Conservation (phyloP, 2,888 invertebrate genomes). For the Himalopsyche japonica region DNA sequence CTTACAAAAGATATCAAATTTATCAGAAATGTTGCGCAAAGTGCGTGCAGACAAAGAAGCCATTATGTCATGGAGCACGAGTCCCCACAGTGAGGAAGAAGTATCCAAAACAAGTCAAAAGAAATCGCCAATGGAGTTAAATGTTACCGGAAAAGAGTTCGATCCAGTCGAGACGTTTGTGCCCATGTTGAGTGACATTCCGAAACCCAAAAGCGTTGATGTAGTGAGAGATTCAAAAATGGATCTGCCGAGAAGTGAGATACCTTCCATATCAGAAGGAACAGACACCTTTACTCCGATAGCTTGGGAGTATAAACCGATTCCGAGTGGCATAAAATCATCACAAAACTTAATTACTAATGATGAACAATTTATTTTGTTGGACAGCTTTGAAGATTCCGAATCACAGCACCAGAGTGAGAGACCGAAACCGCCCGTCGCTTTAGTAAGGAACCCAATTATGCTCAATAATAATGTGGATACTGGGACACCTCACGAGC, state of each 20-base stretch:
- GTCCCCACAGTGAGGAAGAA: conserved; percentile 8
- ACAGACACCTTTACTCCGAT: not conserved
- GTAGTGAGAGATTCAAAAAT: not conserved
- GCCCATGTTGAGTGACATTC: conserved; percentile 31
- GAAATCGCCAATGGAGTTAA: not conserved
- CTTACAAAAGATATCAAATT: conserved; percentile 51
- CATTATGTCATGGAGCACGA: conserved; percentile 11
- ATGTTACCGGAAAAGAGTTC: not conserved
- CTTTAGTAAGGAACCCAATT: conserved; percentile 24
- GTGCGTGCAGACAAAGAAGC: conserved; percentile 52
- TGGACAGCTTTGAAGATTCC: conserved; percentile 19
- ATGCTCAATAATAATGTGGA: conserved; percentile 20
- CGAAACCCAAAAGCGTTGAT: conserved; percentile 14
- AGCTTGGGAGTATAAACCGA: not conserved
- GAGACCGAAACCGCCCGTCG: conserved; percentile 23
- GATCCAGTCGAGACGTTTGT: conserved; percentile 3
- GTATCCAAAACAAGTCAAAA: not conserved
- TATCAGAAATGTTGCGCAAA: conserved; percentile 56
- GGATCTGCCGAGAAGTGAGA: not conserved
- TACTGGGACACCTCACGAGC: conserved; percentile 58
- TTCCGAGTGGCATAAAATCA: not conserved
- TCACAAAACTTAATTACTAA: not conserved
- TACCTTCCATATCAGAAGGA: not conserved
- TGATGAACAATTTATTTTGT: not conserved
- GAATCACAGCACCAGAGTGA: not conserved